These are phyloP conservation scores for Prinia subflava DNA, from an alignment of 2,113 vertebrate species.

Conservation along the genomic window DNA sequence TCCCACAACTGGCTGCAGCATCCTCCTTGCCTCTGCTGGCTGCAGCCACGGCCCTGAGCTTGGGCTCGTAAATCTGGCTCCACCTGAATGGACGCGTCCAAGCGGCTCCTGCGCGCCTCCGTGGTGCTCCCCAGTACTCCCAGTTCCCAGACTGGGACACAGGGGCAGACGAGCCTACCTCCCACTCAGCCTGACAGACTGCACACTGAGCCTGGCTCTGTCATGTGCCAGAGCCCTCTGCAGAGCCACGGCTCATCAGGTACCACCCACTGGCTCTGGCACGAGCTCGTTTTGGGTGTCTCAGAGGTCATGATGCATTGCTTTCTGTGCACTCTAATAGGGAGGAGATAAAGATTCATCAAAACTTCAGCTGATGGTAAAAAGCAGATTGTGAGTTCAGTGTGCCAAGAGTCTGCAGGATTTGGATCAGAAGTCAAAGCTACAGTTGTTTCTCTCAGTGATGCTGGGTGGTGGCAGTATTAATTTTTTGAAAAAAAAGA, in stretches of 20 bases:
- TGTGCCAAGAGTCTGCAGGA: not conserved
- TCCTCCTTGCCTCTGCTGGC: not conserved
- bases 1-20: not conserved
- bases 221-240: not conserved
- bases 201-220: not conserved
- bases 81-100: accelerated
- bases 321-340: not conserved
- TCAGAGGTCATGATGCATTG: not conserved
- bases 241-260: not conserved
- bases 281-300: not conserved
- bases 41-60: not conserved
- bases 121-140: not conserved
- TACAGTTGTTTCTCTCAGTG: not conserved
- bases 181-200: not conserved
- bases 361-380: not conserved
- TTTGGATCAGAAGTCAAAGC: not conserved
- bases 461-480: not conserved
- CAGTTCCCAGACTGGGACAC: not conserved
- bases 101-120: accelerated
- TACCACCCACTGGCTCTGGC: not conserved
- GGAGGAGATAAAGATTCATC: not conserved
- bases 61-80: not conserved
- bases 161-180: not conserved
- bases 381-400: not conserved
- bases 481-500: not conserved